phyloP scores from a whole-genome alignment of 2,888 invertebrate genomes.

The Merodon equestris region DNA sequence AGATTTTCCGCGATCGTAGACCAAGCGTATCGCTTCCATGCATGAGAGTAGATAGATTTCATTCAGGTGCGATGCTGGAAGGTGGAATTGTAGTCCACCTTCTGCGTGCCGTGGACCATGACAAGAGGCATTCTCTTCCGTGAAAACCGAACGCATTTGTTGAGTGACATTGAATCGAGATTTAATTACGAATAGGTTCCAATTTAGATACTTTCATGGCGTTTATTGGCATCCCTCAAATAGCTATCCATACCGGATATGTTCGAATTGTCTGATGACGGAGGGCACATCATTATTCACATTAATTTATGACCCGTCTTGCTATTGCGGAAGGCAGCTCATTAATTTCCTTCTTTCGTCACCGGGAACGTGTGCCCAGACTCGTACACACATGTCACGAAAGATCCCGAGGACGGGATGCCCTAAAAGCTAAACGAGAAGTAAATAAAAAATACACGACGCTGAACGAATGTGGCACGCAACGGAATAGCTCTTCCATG shows the following conservation, averaged over 20 bases:
- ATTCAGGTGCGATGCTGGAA: constrained; percentile 15
- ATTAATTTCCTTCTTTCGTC: constrained; percentile 43
- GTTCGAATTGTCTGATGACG: constrained; percentile 31
- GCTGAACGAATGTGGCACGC: constrained; percentile 47
- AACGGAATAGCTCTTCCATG: constrained; percentile 24
- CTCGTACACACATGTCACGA: constrained; percentile 48
- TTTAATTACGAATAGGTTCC: constrained; percentile 34
- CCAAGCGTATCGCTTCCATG: background rate
- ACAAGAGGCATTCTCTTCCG: constrained; percentile 42
- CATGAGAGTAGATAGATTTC: background rate
- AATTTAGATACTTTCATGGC: constrained; percentile 24
- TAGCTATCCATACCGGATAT: constrained; percentile 24
- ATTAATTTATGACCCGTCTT: constrained; percentile 48
- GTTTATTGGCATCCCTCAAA: background rate
- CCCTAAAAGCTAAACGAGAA: constrained; percentile 14
- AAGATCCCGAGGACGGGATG: constrained; percentile 25
- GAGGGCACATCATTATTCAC: constrained; percentile 38
- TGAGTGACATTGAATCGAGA: constrained; percentile 43
- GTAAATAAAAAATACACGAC: constrained; percentile 13
- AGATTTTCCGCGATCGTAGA: constrained; percentile 12
- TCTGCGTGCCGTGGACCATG: constrained; percentile 51
- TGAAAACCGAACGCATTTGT: background rate
- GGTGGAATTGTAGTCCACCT: constrained; percentile 36
- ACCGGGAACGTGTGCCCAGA: constrained; percentile 5
- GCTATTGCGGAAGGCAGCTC: constrained; percentile 42